These are phyloP conservation scores for Drosophila ananassae DNA, from an alignment of 1,140 invertebrate genomes.

Conservation along the genomic window DNA sequence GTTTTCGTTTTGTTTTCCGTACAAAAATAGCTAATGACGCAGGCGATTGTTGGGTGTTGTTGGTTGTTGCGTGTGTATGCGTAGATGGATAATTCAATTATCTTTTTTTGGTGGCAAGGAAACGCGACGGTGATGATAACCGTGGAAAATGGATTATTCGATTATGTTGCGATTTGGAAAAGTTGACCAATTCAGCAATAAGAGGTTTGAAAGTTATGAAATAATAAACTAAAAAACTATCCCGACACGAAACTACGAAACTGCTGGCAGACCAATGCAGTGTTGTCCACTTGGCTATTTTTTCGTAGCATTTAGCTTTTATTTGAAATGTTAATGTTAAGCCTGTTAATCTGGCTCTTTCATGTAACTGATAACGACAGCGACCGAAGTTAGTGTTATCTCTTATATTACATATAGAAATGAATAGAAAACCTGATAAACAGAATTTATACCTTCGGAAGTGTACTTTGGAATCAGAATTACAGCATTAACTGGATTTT, in stretches of 20 bases:
- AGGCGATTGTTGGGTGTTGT: slow-evolving; percentile 44
- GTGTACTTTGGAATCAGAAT: no score
- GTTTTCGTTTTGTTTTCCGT: slow-evolving; percentile 43
- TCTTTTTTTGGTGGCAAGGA: slow-evolving; percentile 53
- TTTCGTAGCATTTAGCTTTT: no score
- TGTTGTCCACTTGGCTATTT: slow-evolving; percentile 14
- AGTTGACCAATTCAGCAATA: slow-evolving; percentile 56
- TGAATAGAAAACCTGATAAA: no score
- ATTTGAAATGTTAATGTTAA: no score
- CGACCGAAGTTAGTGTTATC: no score
- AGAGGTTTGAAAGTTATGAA: slow-evolving; percentile 49
- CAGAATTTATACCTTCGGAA: no score
- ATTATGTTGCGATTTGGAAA: slow-evolving; percentile 59
- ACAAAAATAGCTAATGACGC: slow-evolving; percentile 81
- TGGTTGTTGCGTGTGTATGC: slow-evolving; percentile 32
- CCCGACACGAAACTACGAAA: slow-evolving; percentile 70
- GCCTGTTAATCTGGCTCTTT: no score
- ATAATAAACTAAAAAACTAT: slow-evolving; percentile 75
- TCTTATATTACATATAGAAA: no score
- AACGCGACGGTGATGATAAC: slow-evolving; percentile 55
- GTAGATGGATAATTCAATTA: slow-evolving; percentile 78
- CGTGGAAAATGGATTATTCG: slow-evolving; percentile 22
- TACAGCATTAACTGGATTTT: no score
- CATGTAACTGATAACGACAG: no score
- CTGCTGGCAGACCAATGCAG: slow-evolving; percentile 54